Conservation (phyloP, 2,113 vertebrate species). For the Alethe diademata region DNA sequence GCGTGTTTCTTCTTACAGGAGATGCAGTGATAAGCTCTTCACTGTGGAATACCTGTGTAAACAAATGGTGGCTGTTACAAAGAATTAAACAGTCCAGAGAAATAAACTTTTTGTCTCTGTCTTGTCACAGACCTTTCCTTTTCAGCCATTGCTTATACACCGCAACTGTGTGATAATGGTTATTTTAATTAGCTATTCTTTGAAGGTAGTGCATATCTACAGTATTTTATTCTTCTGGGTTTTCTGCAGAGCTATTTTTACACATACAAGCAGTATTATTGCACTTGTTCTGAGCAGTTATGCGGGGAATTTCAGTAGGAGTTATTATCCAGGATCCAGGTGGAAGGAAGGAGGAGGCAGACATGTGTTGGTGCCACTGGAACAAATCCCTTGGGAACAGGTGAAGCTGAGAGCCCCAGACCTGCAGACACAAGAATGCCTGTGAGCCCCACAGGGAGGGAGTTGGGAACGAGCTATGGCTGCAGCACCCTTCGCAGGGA, state of each 20-base stretch:
- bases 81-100: not conserved
- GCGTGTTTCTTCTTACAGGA: not conserved
- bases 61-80: not conserved
- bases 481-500: rapidly evolving
- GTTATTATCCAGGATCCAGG: not conserved
- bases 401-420: not conserved
- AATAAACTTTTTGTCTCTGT: not conserved
- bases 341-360: not conserved
- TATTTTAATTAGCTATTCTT: not conserved
- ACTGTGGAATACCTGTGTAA: not conserved
- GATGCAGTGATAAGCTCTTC: not conserved
- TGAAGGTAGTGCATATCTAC: not conserved
- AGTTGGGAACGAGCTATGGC: not conserved
- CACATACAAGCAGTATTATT: rapidly evolving
- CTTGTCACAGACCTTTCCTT: not conserved
- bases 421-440: not conserved
- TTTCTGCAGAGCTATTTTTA: not conserved
- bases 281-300: not conserved
- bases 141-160: not conserved
- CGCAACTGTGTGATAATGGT: not conserved
- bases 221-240: not conserved
- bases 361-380: not conserved
- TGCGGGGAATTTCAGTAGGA: not conserved
- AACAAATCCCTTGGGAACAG: not conserved
- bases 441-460: rapidly evolving